Conservation (phyloP, 2,888 invertebrate genomes). For the Drosophila peninsularis region DNA sequence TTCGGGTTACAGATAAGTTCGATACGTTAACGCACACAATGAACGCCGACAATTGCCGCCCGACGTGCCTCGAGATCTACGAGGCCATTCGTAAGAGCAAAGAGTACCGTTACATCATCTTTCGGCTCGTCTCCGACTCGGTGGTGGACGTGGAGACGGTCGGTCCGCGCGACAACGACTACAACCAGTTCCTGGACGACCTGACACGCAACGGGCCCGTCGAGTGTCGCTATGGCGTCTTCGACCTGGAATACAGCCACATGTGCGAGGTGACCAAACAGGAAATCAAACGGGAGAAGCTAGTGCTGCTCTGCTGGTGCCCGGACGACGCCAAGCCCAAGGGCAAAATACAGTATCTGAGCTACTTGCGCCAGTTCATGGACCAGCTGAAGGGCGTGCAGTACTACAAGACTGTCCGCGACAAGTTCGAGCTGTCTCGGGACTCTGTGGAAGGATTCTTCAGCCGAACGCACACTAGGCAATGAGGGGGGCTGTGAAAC, state of each 20-base stretch:
- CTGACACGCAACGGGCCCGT: slow-evolving; percentile 21
- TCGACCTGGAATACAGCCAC: slow-evolving; percentile 34
- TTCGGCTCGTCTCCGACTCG: slow-evolving; percentile 12
- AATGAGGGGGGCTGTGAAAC: background rate
- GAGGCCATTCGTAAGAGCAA: slow-evolving; percentile 26
- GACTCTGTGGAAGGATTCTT: slow-evolving; percentile 20
- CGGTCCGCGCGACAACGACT: slow-evolving; percentile 25
- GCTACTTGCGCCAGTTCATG: slow-evolving; percentile 23
- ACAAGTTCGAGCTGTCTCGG: slow-evolving; percentile 13
- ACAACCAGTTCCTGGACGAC: slow-evolving; percentile 27
- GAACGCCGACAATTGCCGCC: slow-evolving; percentile 23
- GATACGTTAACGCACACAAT: slow-evolving; percentile 19
- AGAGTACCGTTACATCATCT: slow-evolving; percentile 38
- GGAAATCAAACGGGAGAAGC: slow-evolving; percentile 13
- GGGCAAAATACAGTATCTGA: slow-evolving; percentile 29
- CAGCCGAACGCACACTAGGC: background rate
- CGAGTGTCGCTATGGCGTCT: slow-evolving; percentile 43
- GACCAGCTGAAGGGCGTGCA: slow-evolving; percentile 31
- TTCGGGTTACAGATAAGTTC: slow-evolving; percentile 1
- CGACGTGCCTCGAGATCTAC: slow-evolving; percentile 17
- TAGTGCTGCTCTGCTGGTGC: slow-evolving; percentile 42
- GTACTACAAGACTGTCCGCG: slow-evolving; percentile 25
- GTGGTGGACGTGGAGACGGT: slow-evolving; percentile 30
- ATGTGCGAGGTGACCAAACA: slow-evolving; percentile 26
- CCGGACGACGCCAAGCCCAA: slow-evolving; percentile 31